Evolutionary conservation across 2,113 vertebrate genomes (phyloP).

Genomic region (Esox niger): DNA sequence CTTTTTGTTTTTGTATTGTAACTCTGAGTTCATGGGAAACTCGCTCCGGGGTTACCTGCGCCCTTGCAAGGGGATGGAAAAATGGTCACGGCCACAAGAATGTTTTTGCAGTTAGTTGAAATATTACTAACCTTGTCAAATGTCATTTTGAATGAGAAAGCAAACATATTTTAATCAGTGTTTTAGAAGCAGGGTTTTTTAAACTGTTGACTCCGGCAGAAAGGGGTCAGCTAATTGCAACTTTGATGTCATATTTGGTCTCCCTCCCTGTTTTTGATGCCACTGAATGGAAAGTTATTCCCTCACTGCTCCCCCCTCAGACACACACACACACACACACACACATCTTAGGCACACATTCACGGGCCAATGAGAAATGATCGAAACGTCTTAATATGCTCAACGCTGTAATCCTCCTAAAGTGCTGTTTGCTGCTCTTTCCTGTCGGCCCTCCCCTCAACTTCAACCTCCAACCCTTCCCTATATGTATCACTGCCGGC

Average conservation of each 20-base stretch:
- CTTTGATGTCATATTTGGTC: conserved; percentile 74
- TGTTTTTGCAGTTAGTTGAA: conserved; percentile 75
- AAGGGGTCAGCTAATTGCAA: conserved; percentile 72
- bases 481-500: conserved; percentile 83
- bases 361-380: conserved; percentile 67
- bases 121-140: conserved; percentile 77
- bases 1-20: conserved; percentile 59
- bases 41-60: conserved; percentile 66
- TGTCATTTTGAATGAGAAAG: conserved; percentile 70
- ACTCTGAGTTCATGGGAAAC: conserved; percentile 72
- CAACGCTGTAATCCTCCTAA: conserved; percentile 84
- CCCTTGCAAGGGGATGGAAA: conserved; percentile 61
- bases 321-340: conserved; percentile 17
- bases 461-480: conserved; percentile 90
- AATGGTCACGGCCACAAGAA: conserved; percentile 64
- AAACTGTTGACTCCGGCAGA: conserved; percentile 57
- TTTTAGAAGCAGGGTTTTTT: conserved; percentile 59
- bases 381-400: conserved; percentile 76
- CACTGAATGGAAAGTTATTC: conserved; percentile 62
- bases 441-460: conserved; percentile 87
- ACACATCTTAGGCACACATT: conserved; percentile 42
- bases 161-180: conserved; percentile 67
- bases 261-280: conserved; percentile 63
- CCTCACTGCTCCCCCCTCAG: conserved; percentile 24
- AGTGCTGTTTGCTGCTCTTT: conserved; percentile 80